Evolutionary conservation across 2,113 vertebrate species (phyloP), one percentile per base, ranked within the genome.

Genomic region (Sander vitreus): DNA sequence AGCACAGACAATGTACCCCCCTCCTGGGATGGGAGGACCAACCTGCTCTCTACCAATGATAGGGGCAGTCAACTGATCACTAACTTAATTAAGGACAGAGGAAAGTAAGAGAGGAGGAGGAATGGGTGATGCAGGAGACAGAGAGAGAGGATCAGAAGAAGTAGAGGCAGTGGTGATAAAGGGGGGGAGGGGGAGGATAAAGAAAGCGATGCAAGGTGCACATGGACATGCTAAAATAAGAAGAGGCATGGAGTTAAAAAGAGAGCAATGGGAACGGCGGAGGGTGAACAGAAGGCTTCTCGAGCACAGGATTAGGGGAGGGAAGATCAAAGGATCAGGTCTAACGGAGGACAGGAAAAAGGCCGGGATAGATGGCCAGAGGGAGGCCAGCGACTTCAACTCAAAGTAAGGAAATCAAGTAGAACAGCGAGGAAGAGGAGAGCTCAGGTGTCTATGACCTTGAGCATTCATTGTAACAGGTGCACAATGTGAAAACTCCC

Each of bases 31-130:
- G 91, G 94, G 94, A 93, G 93, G 94, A 85, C 84, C 85, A 83
- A 91, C 86, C 84, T 76, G 83, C 80, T 94, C 89, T 89, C 73
- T 87, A 91, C 94, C 92, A 92, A 94, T 93, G 92, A 93, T 91
- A 89, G 88, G 94, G 93, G 94, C 93, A 94, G 95, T 95, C 93
- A 93, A 94, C 94, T 94, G 92, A 91, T 89, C 92, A 94, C 94
- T 94, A 94, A 96, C 96, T 97, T 96, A 94, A 96, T 96, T 95
- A 96, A 93, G 86, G 78, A 78, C 83, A 87, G 86, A 82, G 73
- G 72, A 73, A 71, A 80, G 77, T 68, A 70, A 77, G 72, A 83
- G 70, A 57, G 75, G 65, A 78, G 60, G 58, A 55, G 21, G 54
- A 65, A 65, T 8, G 78, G 59, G 70, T 67, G 67, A 78, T 30